These are phyloP conservation scores for Aix galericulata DNA, from an alignment of 2,113 vertebrate genomes.

Conservation along the genomic window DNA sequence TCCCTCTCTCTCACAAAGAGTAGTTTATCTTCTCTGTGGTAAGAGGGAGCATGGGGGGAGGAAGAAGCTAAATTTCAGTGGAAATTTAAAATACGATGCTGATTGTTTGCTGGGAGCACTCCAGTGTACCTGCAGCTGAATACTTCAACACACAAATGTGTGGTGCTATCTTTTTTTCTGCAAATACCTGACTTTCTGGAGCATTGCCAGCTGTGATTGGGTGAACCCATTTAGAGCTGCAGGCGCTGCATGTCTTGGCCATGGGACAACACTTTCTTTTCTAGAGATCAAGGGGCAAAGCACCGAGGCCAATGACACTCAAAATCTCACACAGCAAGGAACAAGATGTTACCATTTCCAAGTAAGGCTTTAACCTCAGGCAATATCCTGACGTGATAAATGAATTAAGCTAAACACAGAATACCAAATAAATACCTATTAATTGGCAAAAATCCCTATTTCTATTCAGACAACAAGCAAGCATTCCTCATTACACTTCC, in stretches of 20 bases:
- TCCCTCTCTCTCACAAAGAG: not conserved
- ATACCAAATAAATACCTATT: not conserved
- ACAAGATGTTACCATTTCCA: not conserved
- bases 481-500: not conserved
- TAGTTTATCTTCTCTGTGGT: constrained; percentile 3
- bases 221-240: not conserved
- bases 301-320: not conserved
- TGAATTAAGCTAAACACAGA: not conserved
- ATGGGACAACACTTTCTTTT: not conserved
- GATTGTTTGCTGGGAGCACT: not conserved
- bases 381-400: not conserved
- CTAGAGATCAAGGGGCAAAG: not conserved
- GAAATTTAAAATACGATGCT: not conserved
- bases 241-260: not conserved
- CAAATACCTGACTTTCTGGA: not conserved
- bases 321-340: not conserved
- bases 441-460: not conserved
- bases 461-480: not conserved
- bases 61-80: constrained; percentile 32
- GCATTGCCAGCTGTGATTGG: not conserved
- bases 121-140: not conserved
- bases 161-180: not conserved
- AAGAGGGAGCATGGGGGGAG: not conserved
- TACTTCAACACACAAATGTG: not conserved
- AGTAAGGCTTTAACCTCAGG: not conserved